Evolutionary conservation across 2,797 vertebrate genomes (phyloP).

Genomic region (Megalops cyprinoides): DNA sequence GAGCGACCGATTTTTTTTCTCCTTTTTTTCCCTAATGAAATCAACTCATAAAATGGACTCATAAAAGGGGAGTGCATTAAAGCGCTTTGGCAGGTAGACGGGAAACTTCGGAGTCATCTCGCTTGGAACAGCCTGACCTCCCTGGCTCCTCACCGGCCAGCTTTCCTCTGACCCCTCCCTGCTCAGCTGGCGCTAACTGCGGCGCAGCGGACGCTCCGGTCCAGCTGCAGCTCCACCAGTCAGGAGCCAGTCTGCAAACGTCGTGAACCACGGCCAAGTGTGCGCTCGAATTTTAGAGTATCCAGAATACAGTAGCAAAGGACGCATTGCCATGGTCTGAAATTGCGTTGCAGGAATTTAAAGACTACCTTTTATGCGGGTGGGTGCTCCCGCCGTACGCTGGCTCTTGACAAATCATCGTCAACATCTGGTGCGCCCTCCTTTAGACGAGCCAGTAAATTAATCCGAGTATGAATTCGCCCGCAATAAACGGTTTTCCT

Average conservation of each 20-base stretch:
- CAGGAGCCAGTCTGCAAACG: not conserved
- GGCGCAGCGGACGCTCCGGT: not conserved
- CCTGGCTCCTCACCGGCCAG: not conserved
- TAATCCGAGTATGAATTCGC: not conserved
- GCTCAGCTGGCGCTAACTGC: slow-evolving; percentile 1
- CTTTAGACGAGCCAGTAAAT: not conserved
- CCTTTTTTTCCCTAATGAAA: no score
- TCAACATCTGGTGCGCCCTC: not conserved
- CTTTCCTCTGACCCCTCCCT: slow-evolving; percentile 5
- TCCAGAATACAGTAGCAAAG: no score
- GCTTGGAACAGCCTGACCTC: no score
- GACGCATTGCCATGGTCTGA: no score
- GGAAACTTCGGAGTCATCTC: not conserved
- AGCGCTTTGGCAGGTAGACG: not conserved
- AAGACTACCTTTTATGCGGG: not conserved
- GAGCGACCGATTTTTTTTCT: no score
- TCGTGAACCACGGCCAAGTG: not conserved
- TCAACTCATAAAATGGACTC: no score
- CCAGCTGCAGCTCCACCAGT: not conserved
- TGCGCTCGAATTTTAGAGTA: not conserved
- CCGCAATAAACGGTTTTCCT: not conserved
- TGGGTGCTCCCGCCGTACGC: not conserved
- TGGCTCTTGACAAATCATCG: not conserved
- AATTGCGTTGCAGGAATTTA: no score
- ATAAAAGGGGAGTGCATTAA: not conserved